Percentiles rank a stretch among this genome's conserved stretches.
Conservation (phyloP, 2,888 invertebrate genomes). For the Blastobasis lacticolella region DNA sequence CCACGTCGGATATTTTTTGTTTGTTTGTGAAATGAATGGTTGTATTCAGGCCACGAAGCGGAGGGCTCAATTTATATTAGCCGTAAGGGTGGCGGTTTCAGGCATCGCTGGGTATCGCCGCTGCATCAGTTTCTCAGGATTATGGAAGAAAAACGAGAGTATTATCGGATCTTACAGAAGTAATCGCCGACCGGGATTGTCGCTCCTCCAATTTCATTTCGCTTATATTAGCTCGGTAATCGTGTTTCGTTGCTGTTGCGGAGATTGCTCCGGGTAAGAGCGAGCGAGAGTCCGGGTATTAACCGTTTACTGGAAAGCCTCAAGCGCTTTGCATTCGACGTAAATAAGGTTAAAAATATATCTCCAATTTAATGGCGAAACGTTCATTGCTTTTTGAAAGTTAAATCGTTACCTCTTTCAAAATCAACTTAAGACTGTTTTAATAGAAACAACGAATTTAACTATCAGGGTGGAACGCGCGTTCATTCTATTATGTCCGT, state of each 20-base stretch:
- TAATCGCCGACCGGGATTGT: slow-evolving; percentile 49
- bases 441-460: too few species aligned
- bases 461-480: too few species aligned
- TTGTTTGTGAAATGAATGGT: too few species aligned
- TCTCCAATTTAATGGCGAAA: too few species aligned
- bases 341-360: too few species aligned
- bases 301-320: too few species aligned
- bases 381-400: too few species aligned
- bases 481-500: too few species aligned
- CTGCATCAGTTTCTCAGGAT: slow-evolving; percentile 64
- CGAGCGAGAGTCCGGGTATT: too few species aligned
- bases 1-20: neutral
- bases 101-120: slow-evolving; percentile 9
- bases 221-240: slow-evolving; percentile 6
- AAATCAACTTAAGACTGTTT: too few species aligned
- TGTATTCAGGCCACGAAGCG: slow-evolving; percentile 15
- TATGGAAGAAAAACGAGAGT: slow-evolving; percentile 63
- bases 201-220: slow-evolving; percentile 51
- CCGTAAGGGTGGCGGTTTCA: neutral
- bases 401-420: too few species aligned
- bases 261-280: neutral
- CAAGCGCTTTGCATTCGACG: too few species aligned
- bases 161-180: slow-evolving; percentile 62
- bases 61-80: slow-evolving; percentile 50
- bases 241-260: neutral